These are phyloP conservation scores for Petroica traversi DNA, from an alignment of 2,113 vertebrate species.

Conservation along the genomic window DNA sequence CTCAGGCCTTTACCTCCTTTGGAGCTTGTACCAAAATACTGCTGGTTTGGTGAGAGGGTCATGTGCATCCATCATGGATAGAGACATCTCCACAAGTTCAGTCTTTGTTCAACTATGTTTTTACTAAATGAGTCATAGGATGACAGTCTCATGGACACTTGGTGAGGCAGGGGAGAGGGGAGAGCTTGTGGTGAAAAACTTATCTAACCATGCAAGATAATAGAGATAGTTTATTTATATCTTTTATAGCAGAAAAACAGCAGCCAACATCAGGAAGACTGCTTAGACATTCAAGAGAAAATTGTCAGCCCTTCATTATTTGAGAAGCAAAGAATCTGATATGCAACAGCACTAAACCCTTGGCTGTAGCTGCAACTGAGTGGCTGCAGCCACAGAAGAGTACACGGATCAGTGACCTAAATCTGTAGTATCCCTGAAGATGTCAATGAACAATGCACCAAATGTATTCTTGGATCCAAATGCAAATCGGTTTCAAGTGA, in stretches of 20 bases:
- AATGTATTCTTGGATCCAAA: constrained; percentile 70
- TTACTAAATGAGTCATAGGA: not conserved
- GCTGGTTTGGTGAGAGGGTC: not conserved
- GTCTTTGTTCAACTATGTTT: not conserved
- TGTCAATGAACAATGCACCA: constrained; percentile 76
- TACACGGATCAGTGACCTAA: not conserved
- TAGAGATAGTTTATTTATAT: constrained; percentile 29
- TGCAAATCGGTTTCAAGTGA: constrained; percentile 78
- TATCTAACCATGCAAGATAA: not conserved
- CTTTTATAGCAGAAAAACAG: constrained; percentile 26
- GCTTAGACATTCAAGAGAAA: not conserved
- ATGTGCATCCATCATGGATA: not conserved
- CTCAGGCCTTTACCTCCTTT: not conserved
- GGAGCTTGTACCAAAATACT: not conserved
- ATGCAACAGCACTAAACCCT: not conserved
- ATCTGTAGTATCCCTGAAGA: constrained; percentile 38
- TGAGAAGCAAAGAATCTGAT: not conserved
- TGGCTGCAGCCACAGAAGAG: not conserved
- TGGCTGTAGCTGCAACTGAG: not conserved
- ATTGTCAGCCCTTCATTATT: not conserved
- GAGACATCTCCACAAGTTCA: not conserved
- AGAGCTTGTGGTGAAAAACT: not conserved
- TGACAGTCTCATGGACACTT: not conserved
- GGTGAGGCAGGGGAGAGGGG: not conserved
- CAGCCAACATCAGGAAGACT: constrained; percentile 28